Evolutionary conservation across 2,113 vertebrate genomes (phyloP), one percentile per base, ranked within the genome.

Genomic region (Maccullochella peelii): DNA sequence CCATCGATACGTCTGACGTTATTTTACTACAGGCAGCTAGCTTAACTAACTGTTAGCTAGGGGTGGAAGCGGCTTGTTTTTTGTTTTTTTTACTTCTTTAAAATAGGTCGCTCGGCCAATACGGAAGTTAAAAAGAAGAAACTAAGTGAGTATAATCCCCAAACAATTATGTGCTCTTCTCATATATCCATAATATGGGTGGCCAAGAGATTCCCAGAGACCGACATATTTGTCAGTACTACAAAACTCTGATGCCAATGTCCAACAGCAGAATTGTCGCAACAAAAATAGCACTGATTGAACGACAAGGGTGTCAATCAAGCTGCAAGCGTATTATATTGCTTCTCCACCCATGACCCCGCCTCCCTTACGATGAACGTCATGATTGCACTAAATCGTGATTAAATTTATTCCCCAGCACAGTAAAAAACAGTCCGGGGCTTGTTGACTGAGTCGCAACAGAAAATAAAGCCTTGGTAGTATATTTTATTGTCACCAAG

Each of bases 221-320:
- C 84, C 86, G 82, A 88, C 80, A 88, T 82, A 70, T 86, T 90
- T 74, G 67, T 82, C 88, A 78, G 73, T 81, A 86, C 65, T 80
- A 78, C 73, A 75, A 75, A 85, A 86, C 85, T 88, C 86, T 15
- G 67, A 75, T 55, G 75, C 84, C 69, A 83, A 36, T 62, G 68
- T 86, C 59, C 70, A 77, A 66, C 84, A 54, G 77, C 73, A 52
- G 59, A 23, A 54, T 30, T 75, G 68, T 79, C 73, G 80, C 72
- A 55, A 71, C 27, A 40, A 23, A 69, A 69, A 59, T 10, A 54
- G 49, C 75, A 1, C 59, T 40, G 85, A 88, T 86, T 90, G 89
- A 90, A 79, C 75, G 8, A 30, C 11, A 0, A 0, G 0, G 1
- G 0, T 74, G 90, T 84, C 91, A 85, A 66, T 93, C 86, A 88